phyloP scores from a whole-genome alignment of 2,113 vertebrate genomes.

The Psephotus haematonotus region DNA sequence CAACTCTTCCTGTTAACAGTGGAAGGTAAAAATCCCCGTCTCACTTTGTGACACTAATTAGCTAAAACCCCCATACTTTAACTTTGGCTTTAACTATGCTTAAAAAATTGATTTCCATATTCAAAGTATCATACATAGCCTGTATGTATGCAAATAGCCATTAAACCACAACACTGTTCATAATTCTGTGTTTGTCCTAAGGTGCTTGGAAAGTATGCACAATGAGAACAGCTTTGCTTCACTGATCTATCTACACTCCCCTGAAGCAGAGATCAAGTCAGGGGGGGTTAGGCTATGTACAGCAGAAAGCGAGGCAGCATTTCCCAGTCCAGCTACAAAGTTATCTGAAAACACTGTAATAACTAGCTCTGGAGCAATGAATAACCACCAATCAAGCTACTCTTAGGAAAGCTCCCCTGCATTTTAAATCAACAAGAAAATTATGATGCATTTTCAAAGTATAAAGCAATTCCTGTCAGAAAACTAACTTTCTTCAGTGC shows the following conservation, averaged over 20 bases:
- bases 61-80: not conserved
- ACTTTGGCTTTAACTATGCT: not conserved
- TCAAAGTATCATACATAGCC: not conserved
- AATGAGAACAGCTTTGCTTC: not conserved
- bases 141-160: not conserved
- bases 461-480: not conserved
- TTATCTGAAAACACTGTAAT: not conserved
- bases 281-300: accelerated
- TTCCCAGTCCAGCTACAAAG: slow-evolving; percentile 39
- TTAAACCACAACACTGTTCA: not conserved
- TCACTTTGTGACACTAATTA: not conserved
- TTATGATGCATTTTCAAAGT: slow-evolving; percentile 20
- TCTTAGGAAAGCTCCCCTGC: not conserved
- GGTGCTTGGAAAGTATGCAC: not conserved
- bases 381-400: not conserved
- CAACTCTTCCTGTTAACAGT: not conserved
- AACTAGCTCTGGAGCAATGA: not conserved
- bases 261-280: not conserved
- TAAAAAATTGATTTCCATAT: not conserved
- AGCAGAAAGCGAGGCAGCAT: not conserved
- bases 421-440: slow-evolving; percentile 20
- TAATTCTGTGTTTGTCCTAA: slow-evolving; percentile 5
- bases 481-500: not conserved
- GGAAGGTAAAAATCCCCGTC: not conserved
- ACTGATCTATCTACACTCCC: not conserved